phyloP scores from a whole-genome alignment of 2,113 vertebrate species.

The Candoia aspera region DNA sequence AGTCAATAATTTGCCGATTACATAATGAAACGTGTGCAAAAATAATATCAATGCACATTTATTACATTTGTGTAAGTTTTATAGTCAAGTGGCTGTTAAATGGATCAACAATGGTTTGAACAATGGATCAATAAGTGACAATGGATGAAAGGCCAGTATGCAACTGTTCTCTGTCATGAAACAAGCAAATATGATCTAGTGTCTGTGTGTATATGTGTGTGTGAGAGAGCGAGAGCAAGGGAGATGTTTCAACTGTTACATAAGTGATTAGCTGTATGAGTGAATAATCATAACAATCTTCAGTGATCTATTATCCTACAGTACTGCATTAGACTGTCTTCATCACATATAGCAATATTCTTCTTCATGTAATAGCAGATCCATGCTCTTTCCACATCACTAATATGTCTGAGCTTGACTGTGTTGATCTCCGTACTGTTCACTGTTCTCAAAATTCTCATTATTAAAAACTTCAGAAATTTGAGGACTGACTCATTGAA shows the following conservation, averaged over 20 bases:
- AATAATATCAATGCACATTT: background rate
- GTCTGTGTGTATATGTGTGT: background rate
- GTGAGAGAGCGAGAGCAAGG: background rate
- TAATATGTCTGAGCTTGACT: background rate
- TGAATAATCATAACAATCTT: background rate
- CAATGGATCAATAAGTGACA: background rate
- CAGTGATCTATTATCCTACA: background rate
- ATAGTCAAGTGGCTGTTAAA: background rate
- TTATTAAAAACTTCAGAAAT: background rate
- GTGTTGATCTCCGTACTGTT: background rate
- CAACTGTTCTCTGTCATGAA: background rate
- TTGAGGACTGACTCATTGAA: background rate
- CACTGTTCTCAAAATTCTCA: background rate
- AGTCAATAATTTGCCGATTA: background rate
- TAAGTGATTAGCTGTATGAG: background rate
- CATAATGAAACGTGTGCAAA: background rate
- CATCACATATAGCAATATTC: background rate
- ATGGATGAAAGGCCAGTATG: background rate
- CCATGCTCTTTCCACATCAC: background rate
- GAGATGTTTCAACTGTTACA: background rate
- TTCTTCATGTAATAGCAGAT: background rate
- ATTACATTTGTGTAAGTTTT: background rate
- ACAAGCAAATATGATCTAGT: background rate
- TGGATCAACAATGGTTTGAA: too few species aligned
- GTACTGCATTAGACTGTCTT: background rate